These are phyloP conservation scores for Diachasmimorpha longicaudata DNA, from an alignment of 1,140 invertebrate genomes.

Conservation along the genomic window DNA sequence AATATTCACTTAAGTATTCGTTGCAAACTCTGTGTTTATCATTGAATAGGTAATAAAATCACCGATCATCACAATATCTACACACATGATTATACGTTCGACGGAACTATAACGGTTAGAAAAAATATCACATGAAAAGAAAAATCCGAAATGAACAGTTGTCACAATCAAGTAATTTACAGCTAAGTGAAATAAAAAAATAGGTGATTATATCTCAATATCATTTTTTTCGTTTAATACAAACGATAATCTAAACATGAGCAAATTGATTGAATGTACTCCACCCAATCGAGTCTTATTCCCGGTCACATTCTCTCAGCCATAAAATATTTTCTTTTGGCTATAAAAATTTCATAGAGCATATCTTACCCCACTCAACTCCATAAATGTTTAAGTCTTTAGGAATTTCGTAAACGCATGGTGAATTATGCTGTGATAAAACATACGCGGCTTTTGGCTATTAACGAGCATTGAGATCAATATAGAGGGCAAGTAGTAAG, in stretches of 20 bases:
- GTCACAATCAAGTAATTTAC: background rate
- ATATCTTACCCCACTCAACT: background rate
- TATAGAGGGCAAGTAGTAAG: background rate
- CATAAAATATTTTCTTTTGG: background rate
- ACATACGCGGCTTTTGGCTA: background rate
- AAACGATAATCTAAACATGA: background rate
- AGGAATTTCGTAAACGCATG: background rate
- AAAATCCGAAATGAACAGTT: background rate
- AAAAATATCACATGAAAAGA: background rate
- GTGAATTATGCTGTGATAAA: background rate
- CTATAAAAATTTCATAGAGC: background rate
- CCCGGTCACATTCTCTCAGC: too few relatives aligned
- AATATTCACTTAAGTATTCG: background rate
- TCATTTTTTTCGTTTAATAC: background rate
- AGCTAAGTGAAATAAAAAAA: background rate
- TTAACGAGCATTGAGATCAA: background rate
- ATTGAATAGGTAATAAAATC: background rate
- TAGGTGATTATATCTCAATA: background rate
- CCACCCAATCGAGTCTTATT: background rate
- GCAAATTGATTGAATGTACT: slow-evolving; percentile 16
- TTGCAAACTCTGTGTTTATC: background rate
- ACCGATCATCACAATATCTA: background rate
- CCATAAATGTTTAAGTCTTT: background rate
- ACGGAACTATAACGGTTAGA: background rate
- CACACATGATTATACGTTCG: background rate